Percentiles rank a stretch among this genome's conserved stretches.
Evolutionary conservation across 1,140 invertebrate genomes (phyloP).

Genomic region (Araneus ventricosus): DNA sequence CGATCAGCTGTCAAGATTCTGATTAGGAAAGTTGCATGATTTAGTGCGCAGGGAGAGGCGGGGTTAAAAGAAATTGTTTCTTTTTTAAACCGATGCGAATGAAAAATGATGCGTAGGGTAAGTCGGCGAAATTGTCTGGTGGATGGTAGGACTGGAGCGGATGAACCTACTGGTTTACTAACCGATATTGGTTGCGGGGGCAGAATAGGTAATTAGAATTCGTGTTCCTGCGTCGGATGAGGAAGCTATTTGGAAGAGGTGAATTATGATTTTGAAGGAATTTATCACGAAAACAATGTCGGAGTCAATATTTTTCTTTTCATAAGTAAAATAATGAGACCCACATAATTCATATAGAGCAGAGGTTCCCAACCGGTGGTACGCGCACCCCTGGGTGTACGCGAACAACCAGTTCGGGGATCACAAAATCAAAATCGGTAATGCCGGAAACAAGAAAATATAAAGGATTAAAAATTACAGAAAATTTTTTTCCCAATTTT

Average conservation of each 20-base stretch:
- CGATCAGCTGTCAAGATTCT: constrained; percentile 11
- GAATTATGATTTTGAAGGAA: constrained; percentile 1
- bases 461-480: too few relatives aligned
- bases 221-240: background rate
- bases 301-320: background rate
- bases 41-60: background rate
- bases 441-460: too few relatives aligned
- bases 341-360: too few relatives aligned
- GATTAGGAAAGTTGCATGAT: constrained; percentile 20
- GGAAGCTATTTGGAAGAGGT: background rate
- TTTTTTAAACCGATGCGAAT: background rate
- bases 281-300: background rate
- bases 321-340: too few relatives aligned
- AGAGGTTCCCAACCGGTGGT: too few relatives aligned
- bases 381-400: too few relatives aligned
- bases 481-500: too few relatives aligned
- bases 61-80: background rate
- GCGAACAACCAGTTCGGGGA: too few relatives aligned
- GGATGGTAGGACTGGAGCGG: background rate
- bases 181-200: constrained; percentile 17
- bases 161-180: constrained; percentile 24
- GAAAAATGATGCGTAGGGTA: background rate
- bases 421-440: too few relatives aligned
- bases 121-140: background rate
- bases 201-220: background rate